Base-by-base conservation (phyloP, 2,113 vertebrate species). In the Dissostichus mawsoni region DNA sequence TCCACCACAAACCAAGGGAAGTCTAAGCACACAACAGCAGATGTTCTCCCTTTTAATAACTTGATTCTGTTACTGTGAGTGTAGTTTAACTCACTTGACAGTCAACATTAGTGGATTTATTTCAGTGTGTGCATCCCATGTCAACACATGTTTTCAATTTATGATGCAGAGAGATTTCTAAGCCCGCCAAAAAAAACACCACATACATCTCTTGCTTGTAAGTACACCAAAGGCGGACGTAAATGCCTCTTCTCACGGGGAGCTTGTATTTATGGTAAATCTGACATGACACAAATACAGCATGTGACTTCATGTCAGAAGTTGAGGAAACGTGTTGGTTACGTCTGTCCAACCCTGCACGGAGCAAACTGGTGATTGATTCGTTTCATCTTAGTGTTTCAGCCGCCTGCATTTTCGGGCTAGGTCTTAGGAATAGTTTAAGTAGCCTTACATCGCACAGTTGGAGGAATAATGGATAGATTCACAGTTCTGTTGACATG, bases 231-330 rank as follows among this genome's bases (percentile, higher is more conserved):
- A 62, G 76, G 66, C 33, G 64, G 69, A 67, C 23, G 8, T 58
- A 33, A 64, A 56, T 20, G 63, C 41, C 56, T 78, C 36, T 17
- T 53, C 76, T 74, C 81, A 64, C 23, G 1, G 53, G 79, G 25
- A 48, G 64, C 41, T 18, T 64, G 71, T 67, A 56, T 41, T 70
- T 61, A 64, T 80, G 76, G 14, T 81, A 73, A 83, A 82, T 85
- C 51, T 55, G 77, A 73, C 67, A 18, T 33, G 51, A 69, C 70
- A 67, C 55, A 16, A 56, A 74, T 52, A 33, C 33, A 18, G 58
- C 44, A 63, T 57, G 33, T 56, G 68, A 67, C 76, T 65, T 51
- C 18, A 36, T 2, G 2, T 47, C 51, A 62, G 33, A 57, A 48
- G 63, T n/a, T 10, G 44, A 61, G 58, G 17, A 69, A 53, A 55